These are phyloP conservation scores for Pocillopora verrucosa DNA, from an alignment of 64 coral and sea anemone species.

Conservation along the genomic window DNA sequence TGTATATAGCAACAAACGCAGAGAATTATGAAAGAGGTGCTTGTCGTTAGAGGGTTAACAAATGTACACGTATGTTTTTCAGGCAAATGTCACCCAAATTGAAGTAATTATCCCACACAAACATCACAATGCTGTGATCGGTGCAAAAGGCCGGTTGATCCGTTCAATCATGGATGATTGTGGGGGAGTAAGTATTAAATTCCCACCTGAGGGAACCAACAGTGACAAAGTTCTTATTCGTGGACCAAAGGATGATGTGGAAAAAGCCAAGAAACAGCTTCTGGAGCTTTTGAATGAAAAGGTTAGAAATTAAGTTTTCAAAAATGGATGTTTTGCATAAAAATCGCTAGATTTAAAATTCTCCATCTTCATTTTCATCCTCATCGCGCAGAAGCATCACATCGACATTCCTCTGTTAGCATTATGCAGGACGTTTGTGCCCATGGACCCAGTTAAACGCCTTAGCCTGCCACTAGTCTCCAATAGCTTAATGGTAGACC, in stretches of 20 bases:
- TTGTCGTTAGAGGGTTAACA: no score
- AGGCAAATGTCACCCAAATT: slow-evolving; percentile 88
- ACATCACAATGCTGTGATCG: slow-evolving; percentile 96
- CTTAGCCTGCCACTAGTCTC: no score
- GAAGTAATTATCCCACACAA: slow-evolving; percentile 87
- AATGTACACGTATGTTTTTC: not conserved
- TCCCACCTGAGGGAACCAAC: slow-evolving; percentile 88
- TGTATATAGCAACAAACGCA: no score
- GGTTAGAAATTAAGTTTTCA: slow-evolving; percentile 10
- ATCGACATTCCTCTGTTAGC: no score
- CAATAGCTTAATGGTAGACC: no score
- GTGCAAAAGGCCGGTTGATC: slow-evolving; percentile 93
- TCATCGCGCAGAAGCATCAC: no score
- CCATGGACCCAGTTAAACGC: no score
- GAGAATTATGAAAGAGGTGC: no score
- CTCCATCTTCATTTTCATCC: no score
- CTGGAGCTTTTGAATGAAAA: slow-evolving; percentile 87
- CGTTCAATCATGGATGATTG: slow-evolving; percentile 99
- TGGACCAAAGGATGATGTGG: slow-evolving; percentile 96
- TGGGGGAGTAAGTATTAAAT: slow-evolving; percentile 94
- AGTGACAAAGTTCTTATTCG: slow-evolving; percentile 91
- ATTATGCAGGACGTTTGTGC: no score
- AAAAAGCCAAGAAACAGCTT: slow-evolving; percentile 95
- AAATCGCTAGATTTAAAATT: not conserved
- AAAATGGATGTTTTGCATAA: not conserved